A percentile compares a stretch with the other conserved stretches of the same genome.
phyloP scores from a whole-genome alignment of 2,888 invertebrate species.

The Steinernema carpocapsae region DNA sequence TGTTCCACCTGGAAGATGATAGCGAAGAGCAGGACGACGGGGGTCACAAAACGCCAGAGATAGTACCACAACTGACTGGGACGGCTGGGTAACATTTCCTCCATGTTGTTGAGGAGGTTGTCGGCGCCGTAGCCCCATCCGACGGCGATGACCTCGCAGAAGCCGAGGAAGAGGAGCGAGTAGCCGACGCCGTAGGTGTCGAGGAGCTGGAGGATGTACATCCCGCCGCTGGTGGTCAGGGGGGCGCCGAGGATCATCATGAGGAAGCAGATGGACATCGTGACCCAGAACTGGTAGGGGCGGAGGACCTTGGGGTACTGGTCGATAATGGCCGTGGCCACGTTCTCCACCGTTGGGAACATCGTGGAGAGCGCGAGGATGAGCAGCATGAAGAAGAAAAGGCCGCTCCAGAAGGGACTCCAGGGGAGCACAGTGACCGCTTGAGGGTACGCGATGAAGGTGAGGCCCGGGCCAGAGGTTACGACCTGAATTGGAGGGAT shows the following conservation, averaged over 20 bases:
- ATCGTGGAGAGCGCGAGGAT: slow-evolving; percentile 43
- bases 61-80: slow-evolving; percentile 65
- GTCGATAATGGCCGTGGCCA: slow-evolving; percentile 41
- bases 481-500: slow-evolving; percentile 36
- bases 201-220: slow-evolving; percentile 44
- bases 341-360: slow-evolving; percentile 46
- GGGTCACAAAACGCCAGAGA: slow-evolving; percentile 68
- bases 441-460: slow-evolving; percentile 45
- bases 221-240: slow-evolving; percentile 40
- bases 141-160: slow-evolving; percentile 41
- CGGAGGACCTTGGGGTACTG: slow-evolving; percentile 37
- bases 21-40: slow-evolving; percentile 66
- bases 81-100: slow-evolving; percentile 67
- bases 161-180: slow-evolving; percentile 41
- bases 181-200: slow-evolving; percentile 43
- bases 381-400: slow-evolving; percentile 44
- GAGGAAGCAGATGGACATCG: slow-evolving; percentile 36
- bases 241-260: slow-evolving; percentile 40
- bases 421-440: slow-evolving; percentile 41
- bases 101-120: slow-evolving; percentile 49
- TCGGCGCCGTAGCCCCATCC: slow-evolving; percentile 42
- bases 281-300: slow-evolving; percentile 44
- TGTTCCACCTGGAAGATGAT: slow-evolving; percentile 65
- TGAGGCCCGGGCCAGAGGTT: slow-evolving; percentile 41
- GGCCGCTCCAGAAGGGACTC: slow-evolving; percentile 39